A percentile compares a stretch with the other conserved stretches of the same genome.
Evolutionary conservation across 2,888 invertebrate species (phyloP).

Genomic region (Eledona agricola): DNA sequence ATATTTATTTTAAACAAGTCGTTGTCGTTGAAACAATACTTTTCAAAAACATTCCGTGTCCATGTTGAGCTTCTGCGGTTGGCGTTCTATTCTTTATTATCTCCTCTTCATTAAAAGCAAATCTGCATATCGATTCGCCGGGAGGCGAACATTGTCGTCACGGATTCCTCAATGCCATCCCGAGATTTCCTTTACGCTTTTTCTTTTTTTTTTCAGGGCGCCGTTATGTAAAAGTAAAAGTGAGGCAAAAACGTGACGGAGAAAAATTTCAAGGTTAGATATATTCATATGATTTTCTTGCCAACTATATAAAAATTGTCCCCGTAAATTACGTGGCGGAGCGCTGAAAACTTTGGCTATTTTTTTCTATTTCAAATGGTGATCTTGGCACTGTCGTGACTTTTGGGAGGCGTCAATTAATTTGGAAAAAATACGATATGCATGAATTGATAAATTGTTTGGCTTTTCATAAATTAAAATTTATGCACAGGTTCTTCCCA

Average conservation of each 20-base stretch:
- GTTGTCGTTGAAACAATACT: constrained; percentile 4
- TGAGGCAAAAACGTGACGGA: constrained; percentile 8
- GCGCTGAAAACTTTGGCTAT: constrained; percentile 35
- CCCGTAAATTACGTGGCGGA: constrained; percentile 30
- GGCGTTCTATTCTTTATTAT: constrained; percentile 11
- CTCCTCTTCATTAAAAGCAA: constrained; percentile 5
- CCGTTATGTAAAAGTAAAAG: constrained; percentile 4
- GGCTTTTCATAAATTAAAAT: no score
- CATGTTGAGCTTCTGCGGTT: constrained; percentile 11
- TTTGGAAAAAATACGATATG: no score
- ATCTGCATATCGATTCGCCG: constrained; percentile 3
- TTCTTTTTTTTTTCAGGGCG: no score
- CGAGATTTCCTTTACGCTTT: constrained; percentile 10
- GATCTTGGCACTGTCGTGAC: constrained; percentile 37
- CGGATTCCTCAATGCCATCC: constrained; percentile 3
- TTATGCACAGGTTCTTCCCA: no score
- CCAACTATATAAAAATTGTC: constrained; percentile 35
- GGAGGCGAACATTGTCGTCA: constrained; percentile 9
- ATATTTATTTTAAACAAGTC: constrained; percentile 7
- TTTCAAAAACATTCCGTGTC: constrained; percentile 15
- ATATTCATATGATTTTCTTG: constrained; percentile 18
- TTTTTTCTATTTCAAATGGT: constrained; percentile 32
- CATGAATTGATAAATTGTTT: no score
- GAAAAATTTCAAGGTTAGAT: constrained; percentile 27
- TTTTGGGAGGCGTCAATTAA: no score